Percentiles rank a stretch among this genome's conserved stretches.
These are phyloP conservation scores for Oreocharis arfaki DNA, from an alignment of 2,113 vertebrate genomes.

Conservation along the genomic window DNA sequence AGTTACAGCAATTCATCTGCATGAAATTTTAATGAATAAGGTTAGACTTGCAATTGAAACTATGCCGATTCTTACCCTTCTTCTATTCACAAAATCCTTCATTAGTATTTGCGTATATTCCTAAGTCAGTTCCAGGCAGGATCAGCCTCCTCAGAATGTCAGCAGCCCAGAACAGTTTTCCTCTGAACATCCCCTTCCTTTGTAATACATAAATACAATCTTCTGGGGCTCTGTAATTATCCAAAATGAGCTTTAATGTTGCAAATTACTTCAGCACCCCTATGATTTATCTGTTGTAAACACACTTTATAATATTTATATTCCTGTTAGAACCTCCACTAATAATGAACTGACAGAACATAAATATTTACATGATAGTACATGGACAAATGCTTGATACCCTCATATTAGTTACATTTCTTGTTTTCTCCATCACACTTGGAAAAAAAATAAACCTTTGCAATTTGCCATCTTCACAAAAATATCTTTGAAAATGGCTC, in stretches of 20 bases:
- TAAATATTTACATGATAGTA: constrained; percentile 66
- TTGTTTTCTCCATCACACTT: constrained; percentile 14
- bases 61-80: neutral
- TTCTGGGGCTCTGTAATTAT: constrained; percentile 75
- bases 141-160: constrained; percentile 55
- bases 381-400: constrained; percentile 43
- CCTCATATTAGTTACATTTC: constrained; percentile 31
- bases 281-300: constrained; percentile 74
- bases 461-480: constrained; percentile 42
- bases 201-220: constrained; percentile 68
- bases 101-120: constrained; percentile 37
- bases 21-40: constrained; percentile 61
- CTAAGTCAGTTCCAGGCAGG: constrained; percentile 30
- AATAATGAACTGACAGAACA: constrained; percentile 52
- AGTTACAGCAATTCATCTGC: constrained; percentile 60
- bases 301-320: constrained; percentile 73
- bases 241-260: constrained; percentile 70
- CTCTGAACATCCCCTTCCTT: constrained; percentile 61
- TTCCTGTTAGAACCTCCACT: constrained; percentile 63
- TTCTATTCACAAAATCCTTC: constrained; percentile 27
- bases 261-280: constrained; percentile 68
- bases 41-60: constrained; percentile 4
- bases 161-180: constrained; percentile 58
- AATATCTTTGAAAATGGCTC: constrained; percentile 66
- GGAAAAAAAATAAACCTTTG: constrained; percentile 39